Base-by-base conservation (phyloP, 1,140 invertebrate genomes). In the Cherax destructor region DNA sequence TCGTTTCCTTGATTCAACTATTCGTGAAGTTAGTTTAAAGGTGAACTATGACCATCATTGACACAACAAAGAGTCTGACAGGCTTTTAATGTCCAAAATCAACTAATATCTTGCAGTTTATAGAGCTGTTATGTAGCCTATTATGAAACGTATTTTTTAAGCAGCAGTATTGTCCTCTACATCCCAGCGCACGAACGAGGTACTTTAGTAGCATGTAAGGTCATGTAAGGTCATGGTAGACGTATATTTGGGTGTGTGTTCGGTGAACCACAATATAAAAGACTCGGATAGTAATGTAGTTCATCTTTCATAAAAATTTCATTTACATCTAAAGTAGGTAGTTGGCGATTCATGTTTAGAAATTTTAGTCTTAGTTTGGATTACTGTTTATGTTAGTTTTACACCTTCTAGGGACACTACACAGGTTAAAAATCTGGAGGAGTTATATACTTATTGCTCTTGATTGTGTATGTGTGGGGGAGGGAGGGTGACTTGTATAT, bases 241-340 rank as follows among this genome's bases (percentile, higher is more conserved):
- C 24, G 69, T 5, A 74, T 30, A 74, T 30, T n/a, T 74, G 69
- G 24, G 30, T 74, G 24, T 74, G 69, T 74, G n/a, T 74, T 74
- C n/a, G 24, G n/a, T 74, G 69, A 74, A 24, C n/a, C 21, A 74
- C n/a, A 74, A 11, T 74, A 74, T 74, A 74, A 74, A 74, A 30
- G 18, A 6, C 13, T n/a, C 24, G 10, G 69, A 24, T 74, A n/a
- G 6, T 21, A 30, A 41, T n/a, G n/a, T 30, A 30, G n/a, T 30
- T 7, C 6, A 10, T 24, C 21, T 30, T 5, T 6, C 7, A 74
- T n/a, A 24, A 65, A 65, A 18, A 13, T 56, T 65, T 65, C 18
- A 65, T 5, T 16, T 65, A 65, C 69, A 74, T 24, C 11, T 74
- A 74, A 30, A 74, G 5, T 7, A 74, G 69, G 69, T 24, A 74